Percentiles rank a stretch among this genome's conserved stretches.
These are phyloP conservation scores for Sphyrna mokarran DNA, from an alignment of 2,113 vertebrate species.

Conservation along the genomic window DNA sequence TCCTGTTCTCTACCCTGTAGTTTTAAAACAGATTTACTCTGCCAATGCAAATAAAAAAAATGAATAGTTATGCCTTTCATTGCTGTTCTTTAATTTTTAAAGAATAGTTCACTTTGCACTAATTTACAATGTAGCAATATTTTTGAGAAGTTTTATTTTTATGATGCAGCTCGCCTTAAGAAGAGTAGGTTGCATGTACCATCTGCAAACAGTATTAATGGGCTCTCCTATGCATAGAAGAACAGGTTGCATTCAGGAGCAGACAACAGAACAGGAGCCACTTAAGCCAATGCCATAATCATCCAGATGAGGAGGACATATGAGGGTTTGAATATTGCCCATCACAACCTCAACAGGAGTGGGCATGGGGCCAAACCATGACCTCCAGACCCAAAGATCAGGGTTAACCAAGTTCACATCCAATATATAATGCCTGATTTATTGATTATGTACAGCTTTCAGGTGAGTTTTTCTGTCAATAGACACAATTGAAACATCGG, in stretches of 20 bases:
- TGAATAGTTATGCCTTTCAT: too few species aligned
- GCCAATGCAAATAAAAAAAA: too few species aligned
- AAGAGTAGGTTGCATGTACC: not conserved
- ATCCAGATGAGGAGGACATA: not conserved
- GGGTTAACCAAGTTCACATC: not conserved
- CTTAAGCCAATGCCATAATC: not conserved
- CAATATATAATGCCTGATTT: not conserved
- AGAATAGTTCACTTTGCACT: not conserved
- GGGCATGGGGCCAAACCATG: not conserved
- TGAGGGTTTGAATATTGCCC: not conserved
- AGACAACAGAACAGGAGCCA: not conserved
- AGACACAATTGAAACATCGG: not conserved
- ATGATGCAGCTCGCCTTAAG: not conserved
- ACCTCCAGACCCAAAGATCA: not conserved
- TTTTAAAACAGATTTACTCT: too few species aligned
- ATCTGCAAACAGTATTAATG: not conserved
- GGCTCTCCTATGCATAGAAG: not conserved
- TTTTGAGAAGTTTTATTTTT: not conserved
- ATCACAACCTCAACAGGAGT: not conserved
- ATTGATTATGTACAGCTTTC: not conserved
- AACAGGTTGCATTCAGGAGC: not conserved
- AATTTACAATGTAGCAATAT: not conserved
- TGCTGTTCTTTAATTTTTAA: too few species aligned
- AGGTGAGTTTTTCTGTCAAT: not conserved
- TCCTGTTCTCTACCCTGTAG: not conserved